Percentiles rank a stretch among this genome's conserved stretches.
Conservation (phyloP, 2,113 vertebrate genomes). For the Falcunculus frontatus region DNA sequence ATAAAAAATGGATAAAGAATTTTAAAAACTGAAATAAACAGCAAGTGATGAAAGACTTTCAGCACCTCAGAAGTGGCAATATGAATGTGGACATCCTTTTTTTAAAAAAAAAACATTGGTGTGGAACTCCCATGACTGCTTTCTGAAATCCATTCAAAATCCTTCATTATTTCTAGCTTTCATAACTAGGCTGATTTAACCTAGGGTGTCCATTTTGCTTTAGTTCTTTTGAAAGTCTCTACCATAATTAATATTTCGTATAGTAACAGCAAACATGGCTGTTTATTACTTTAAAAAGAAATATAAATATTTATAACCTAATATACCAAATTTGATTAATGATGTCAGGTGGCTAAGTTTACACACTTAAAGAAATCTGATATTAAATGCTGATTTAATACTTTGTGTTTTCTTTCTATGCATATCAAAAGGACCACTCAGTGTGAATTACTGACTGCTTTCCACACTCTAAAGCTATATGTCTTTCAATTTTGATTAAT, state of each 20-base stretch:
- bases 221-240: background rate
- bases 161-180: background rate
- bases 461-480: background rate
- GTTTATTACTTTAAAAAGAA: background rate
- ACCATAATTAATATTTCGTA: background rate
- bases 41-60: background rate
- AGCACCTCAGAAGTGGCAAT: background rate
- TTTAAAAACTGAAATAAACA: background rate
- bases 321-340: background rate
- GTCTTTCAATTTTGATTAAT: constrained; percentile 12
- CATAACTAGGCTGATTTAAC: background rate
- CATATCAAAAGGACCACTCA: background rate
- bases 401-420: background rate
- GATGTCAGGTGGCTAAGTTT: background rate
- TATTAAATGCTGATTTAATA: constrained; percentile 33
- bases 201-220: background rate
- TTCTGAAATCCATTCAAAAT: background rate
- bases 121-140: background rate
- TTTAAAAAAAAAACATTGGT: background rate
- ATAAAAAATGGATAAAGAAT: background rate
- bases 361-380: background rate
- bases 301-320: background rate
- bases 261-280: background rate
- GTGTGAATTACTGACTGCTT: background rate
- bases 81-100: background rate